Evolutionary conservation across 30 jellyfish, hydroid and myxozoan genomes (phyloP), one percentile per base, ranked within the genome.

Genomic region (Aurelia sp.): DNA sequence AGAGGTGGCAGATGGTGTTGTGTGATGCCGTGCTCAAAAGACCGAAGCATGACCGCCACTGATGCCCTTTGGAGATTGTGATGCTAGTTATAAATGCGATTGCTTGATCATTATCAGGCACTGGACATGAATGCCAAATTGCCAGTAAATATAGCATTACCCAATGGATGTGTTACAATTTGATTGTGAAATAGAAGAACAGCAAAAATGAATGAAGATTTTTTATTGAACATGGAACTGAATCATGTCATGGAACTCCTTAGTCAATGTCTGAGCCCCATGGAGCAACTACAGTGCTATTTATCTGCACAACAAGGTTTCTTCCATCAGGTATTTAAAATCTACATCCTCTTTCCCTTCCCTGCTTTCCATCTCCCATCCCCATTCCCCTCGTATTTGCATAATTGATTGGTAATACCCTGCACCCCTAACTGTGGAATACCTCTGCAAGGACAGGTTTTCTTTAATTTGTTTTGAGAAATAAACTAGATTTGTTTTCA

Each of bases 281-380:
- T 84, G 93, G 93, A 84, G 73, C 93, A 84, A 18, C 87, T 84
- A 21, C 93, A 84, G 87, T 84, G 93, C 62, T 84, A 84, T 69
- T 57, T 84, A 19, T 75, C 86, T 12, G 81, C 81, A 3, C 93
- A 84, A 77, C 93, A 84, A 84, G 86, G 93, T 35, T 84, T 19
- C 66, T 31, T 84, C 48, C 35, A 52, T 55, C 86, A 84, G 93
- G 93, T 84, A 84, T 52, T 21, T 67, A 60, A 44, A 13, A 15
- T 40, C 15, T 15, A 13, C 62, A 2, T 47, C 44, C 44, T 19
- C 19, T 20, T 64, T 18, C 44, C 52, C 52, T 18, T 8, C 27
- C 35, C 13, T n/a, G 5, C 16, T 61, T 13, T 61, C 12, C 13
- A n/a, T n/a, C 71, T 23, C 20, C 35, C 4, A n/a, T n/a, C 71